Conservation (phyloP, 2,888 invertebrate genomes). For the Melieria omissa region DNA sequence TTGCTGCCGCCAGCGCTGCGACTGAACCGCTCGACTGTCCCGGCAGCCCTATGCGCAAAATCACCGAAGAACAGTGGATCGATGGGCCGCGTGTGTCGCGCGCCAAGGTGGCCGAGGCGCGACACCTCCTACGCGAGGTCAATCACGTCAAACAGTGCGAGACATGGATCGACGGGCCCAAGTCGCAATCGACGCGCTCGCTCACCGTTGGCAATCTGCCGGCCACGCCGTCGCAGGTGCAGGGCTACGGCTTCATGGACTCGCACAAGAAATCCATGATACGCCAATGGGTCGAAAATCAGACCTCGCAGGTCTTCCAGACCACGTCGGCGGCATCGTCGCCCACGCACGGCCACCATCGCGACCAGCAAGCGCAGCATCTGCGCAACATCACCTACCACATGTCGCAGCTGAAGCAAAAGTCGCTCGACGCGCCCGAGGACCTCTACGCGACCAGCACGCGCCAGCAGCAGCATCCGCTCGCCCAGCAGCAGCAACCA, state of each 20-base stretch:
- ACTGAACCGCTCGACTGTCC: conserved; percentile 60
- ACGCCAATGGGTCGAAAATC: conserved; percentile 92
- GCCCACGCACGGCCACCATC: conserved; percentile 55
- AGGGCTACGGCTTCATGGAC: conserved; percentile 90
- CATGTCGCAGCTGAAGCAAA: conserved; percentile 73
- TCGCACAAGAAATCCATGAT: conserved; percentile 94
- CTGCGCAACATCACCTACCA: conserved; percentile 68
- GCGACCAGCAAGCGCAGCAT: conserved; percentile 65
- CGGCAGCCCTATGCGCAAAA: conserved; percentile 64
- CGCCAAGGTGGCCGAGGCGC: conserved; percentile 83
- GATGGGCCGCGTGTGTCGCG: conserved; percentile 93
- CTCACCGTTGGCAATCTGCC: conserved; percentile 64
- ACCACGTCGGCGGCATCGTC: conserved; percentile 71
- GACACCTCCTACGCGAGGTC: conserved; percentile 82
- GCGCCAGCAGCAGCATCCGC: conserved; percentile 36
- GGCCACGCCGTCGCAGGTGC: conserved; percentile 53
- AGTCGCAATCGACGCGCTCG: conserved; percentile 72
- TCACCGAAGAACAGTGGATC: conserved; percentile 94
- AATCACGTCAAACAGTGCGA: conserved; percentile 83
- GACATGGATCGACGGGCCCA: conserved; percentile 96
- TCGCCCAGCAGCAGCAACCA: conserved; percentile 52
- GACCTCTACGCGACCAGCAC: conserved; percentile 45
- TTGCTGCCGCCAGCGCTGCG: conserved; percentile 33
- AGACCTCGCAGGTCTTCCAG: conserved; percentile 82
- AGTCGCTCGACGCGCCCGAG: conserved; percentile 57